A percentile compares a stretch with the other conserved stretches of the same genome.
Conservation (phyloP, 2,888 invertebrate genomes). For the Taenaris catops region DNA sequence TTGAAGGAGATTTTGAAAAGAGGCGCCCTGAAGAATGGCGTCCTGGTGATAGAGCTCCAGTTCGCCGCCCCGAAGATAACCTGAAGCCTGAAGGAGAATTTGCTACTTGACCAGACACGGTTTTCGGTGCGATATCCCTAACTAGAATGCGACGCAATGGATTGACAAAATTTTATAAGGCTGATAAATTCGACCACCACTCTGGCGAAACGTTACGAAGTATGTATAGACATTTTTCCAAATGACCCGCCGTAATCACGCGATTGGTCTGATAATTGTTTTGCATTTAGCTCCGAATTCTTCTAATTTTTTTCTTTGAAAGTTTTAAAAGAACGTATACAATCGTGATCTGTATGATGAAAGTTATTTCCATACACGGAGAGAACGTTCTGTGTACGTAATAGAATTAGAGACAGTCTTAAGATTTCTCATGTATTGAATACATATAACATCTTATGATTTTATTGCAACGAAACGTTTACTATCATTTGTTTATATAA, state of each 20-base stretch:
- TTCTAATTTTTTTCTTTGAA: slow-evolving; percentile 32
- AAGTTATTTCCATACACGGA: slow-evolving; percentile 37
- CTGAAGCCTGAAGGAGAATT: slow-evolving; percentile 34
- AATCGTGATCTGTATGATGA: slow-evolving; percentile 52
- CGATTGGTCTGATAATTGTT: slow-evolving; percentile 16
- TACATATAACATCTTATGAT: too few relatives aligned
- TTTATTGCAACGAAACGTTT: too few relatives aligned
- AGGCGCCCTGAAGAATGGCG: slow-evolving; percentile 56
- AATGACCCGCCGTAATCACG: slow-evolving; percentile 5
- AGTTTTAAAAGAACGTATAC: slow-evolving; percentile 39
- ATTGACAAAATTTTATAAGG: too few relatives aligned
- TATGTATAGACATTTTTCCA: not conserved
- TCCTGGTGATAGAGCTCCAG: slow-evolving; percentile 70
- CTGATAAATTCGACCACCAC: too few relatives aligned
- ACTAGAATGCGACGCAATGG: too few relatives aligned
- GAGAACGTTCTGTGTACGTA: slow-evolving; percentile 29
- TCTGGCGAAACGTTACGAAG: too few relatives aligned
- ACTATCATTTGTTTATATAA: too few relatives aligned
- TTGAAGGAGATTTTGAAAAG: slow-evolving; percentile 75
- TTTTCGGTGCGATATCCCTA: too few relatives aligned
- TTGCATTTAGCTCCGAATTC: too few relatives aligned
- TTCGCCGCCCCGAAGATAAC: slow-evolving; percentile 78
- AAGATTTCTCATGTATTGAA: not conserved
- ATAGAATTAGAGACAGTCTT: slow-evolving; percentile 4
- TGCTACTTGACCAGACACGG: too few relatives aligned